These are phyloP conservation scores for Cydia strobilella DNA, from an alignment of 1,140 invertebrate species.

Conservation along the genomic window DNA sequence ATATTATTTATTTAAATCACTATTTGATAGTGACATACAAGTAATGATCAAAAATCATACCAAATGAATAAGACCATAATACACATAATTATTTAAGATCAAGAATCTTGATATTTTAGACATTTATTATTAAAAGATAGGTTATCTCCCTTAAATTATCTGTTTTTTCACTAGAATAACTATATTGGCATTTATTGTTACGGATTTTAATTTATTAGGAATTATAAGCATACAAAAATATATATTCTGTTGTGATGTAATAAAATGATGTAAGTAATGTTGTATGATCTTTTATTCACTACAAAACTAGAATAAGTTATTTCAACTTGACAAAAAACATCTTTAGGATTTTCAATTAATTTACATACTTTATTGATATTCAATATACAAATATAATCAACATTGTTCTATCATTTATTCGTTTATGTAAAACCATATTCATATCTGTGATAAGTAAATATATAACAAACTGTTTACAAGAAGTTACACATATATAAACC, in stretches of 20 bases:
- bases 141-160: not conserved
- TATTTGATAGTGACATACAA: not conserved
- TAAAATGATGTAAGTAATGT: not conserved
- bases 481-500: not conserved
- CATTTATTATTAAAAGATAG: not conserved
- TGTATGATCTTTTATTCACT: not conserved
- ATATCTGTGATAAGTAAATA: not conserved
- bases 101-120: not conserved
- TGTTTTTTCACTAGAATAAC: not conserved
- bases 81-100: not conserved
- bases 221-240: slow-evolving; percentile 1
- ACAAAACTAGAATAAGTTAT: not conserved
- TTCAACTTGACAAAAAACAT: not conserved
- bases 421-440: not conserved
- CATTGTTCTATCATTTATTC: not conserved
- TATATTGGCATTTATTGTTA: not conserved
- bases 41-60: not conserved
- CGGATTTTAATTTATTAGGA: not conserved
- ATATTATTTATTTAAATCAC: not conserved
- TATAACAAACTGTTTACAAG: slow-evolving; percentile 1
- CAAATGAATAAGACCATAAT: not conserved
- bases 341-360: not conserved
- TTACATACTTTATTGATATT: not conserved
- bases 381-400: not conserved
- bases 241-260: not conserved